A percentile compares a stretch with the other conserved stretches of the same genome.
phyloP scores from a whole-genome alignment of 2,888 invertebrate species.

The Xylophagus ater region DNA sequence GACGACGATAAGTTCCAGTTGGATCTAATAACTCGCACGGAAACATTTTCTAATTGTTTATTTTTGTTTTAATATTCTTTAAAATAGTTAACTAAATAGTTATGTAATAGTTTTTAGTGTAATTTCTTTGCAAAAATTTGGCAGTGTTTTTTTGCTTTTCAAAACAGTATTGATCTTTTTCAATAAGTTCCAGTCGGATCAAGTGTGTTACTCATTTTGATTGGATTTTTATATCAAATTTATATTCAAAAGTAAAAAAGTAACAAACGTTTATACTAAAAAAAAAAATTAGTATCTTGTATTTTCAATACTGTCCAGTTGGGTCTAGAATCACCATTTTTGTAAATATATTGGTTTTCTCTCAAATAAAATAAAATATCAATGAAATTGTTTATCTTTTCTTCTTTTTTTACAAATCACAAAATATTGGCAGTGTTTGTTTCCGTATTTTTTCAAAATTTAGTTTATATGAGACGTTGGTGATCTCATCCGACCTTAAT shows the following conservation, averaged over 20 bases:
- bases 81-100: too few species aligned
- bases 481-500: slow-evolving; percentile 9
- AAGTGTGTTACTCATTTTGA: slow-evolving; percentile 31
- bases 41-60: slow-evolving; percentile 23
- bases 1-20: slow-evolving; percentile 36
- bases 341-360: not conserved
- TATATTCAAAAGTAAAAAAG: slow-evolving; percentile 1
- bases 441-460: slow-evolving; percentile 1
- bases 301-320: slow-evolving; percentile 34
- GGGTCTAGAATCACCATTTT: slow-evolving; percentile 35
- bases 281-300: not conserved
- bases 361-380: not conserved
- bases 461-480: slow-evolving; percentile 2
- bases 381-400: slow-evolving; percentile 1
- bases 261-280: not conserved
- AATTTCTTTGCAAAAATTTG: not conserved
- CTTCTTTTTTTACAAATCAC: slow-evolving; percentile 4
- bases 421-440: slow-evolving; percentile 10
- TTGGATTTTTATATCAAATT: slow-evolving; percentile 4
- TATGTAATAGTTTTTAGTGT: too few species aligned
- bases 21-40: slow-evolving; percentile 28
- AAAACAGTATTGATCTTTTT: slow-evolving; percentile 1
- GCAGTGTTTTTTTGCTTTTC: not conserved
- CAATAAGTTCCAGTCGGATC: slow-evolving; percentile 38
- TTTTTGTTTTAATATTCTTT: not conserved